Evolutionary conservation across 2,888 invertebrate species (phyloP).

Genomic region (Lepidocyrtinus sp.): DNA sequence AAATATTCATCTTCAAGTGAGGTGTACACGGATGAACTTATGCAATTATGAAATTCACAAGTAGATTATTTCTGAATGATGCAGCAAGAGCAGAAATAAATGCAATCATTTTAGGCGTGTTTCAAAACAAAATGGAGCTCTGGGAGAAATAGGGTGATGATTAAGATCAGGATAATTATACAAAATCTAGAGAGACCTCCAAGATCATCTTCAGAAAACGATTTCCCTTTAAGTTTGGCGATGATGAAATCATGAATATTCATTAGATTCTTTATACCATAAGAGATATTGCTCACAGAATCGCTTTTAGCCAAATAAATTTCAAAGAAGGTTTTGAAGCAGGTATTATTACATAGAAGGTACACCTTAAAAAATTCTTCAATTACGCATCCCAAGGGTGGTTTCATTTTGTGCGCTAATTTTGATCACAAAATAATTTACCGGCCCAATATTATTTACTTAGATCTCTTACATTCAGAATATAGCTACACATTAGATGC

Average conservation of each 20-base stretch:
- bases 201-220: background rate
- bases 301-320: too few relatives aligned
- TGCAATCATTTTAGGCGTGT: slow-evolving; percentile 30
- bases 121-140: slow-evolving; percentile 14
- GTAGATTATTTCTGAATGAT: slow-evolving; percentile 19
- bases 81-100: slow-evolving; percentile 11
- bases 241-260: slow-evolving; percentile 18
- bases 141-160: slow-evolving; percentile 20
- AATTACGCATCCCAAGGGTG: too few relatives aligned
- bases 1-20: slow-evolving; percentile 6
- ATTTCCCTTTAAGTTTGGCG: background rate
- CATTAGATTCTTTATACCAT: too few relatives aligned
- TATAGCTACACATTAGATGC: too few relatives aligned
- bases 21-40: background rate
- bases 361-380: too few relatives aligned
- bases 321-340: too few relatives aligned
- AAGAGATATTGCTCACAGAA: too few relatives aligned
- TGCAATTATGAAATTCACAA: background rate
- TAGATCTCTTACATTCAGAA: too few relatives aligned
- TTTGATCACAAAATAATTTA: slow-evolving; percentile 1
- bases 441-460: slow-evolving; percentile 12
- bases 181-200: slow-evolving; percentile 35
- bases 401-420: background rate
- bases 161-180: slow-evolving; percentile 38
- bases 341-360: too few relatives aligned